phyloP scores from a whole-genome alignment of 2,113 vertebrate genomes.

The Paraplagusia blochii region DNA sequence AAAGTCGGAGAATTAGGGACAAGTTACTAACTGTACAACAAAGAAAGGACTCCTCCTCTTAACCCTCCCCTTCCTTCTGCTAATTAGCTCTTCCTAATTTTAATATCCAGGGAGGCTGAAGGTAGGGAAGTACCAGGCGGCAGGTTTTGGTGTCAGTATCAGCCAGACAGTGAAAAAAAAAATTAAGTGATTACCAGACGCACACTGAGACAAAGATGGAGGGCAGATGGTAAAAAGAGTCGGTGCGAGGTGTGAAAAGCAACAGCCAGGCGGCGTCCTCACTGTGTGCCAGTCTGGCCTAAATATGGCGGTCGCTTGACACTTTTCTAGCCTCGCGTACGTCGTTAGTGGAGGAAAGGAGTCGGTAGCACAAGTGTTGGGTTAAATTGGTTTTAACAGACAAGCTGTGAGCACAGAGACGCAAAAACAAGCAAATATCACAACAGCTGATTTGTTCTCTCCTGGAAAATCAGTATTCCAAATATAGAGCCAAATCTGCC shows the following conservation, averaged over 20 bases:
- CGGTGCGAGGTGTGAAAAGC: conserved; percentile 50
- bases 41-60: no score
- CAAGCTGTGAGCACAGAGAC: conserved; percentile 8
- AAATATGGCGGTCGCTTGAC: conserved; percentile 61
- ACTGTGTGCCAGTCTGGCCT: conserved; percentile 54
- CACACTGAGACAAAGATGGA: conserved; percentile 41
- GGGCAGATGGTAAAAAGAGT: conserved; percentile 57
- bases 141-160: conserved; percentile 25
- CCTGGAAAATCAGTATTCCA: no score
- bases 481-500: no score
- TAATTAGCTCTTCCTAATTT: no score
- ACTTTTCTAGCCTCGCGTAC: conserved; percentile 29
- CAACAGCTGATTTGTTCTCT: conserved; percentile 1
- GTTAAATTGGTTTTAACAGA: conserved; percentile 29
- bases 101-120: no score
- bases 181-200: conserved; percentile 10
- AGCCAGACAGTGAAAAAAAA: conserved; percentile 22
- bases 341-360: conserved; percentile 11
- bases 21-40: not conserved
- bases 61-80: no score
- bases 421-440: conserved; percentile 17
- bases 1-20: not conserved
- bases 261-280: conserved; percentile 53
- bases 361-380: conserved; percentile 10
- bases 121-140: no score